Percentiles rank a stretch among this genome's conserved stretches.
Evolutionary conservation across 2,888 invertebrate species (phyloP).

Genomic region (Argyresthia albistria): DNA sequence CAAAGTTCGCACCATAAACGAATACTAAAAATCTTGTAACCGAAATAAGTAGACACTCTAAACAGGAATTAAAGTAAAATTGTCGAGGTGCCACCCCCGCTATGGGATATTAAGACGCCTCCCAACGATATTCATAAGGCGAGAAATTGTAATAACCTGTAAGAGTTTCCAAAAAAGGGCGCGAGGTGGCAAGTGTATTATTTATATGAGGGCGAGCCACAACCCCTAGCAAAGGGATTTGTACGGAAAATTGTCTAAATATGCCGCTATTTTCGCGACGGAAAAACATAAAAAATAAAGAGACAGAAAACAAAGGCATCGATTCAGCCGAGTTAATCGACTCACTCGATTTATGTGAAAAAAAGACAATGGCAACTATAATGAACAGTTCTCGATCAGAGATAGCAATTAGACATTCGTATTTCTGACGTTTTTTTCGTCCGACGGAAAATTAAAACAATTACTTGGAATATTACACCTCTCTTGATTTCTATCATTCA

Average conservation of each 20-base stretch:
- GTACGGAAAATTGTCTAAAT: slow-evolving; percentile 64
- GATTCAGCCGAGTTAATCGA: slow-evolving; percentile 27
- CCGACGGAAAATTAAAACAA: slow-evolving; percentile 7
- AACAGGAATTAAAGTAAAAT: slow-evolving; percentile 71
- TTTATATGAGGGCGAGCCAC: slow-evolving; percentile 40
- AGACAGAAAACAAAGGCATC: slow-evolving; percentile 5
- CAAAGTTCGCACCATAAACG: slow-evolving; percentile 57
- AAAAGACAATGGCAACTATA: slow-evolving; percentile 14
- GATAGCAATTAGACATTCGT: slow-evolving; percentile 55
- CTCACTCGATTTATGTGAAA: too few species aligned
- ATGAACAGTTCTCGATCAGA: slow-evolving; percentile 41
- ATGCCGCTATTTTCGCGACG: slow-evolving; percentile 21
- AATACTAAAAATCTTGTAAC: slow-evolving; percentile 71
- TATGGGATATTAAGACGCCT: slow-evolving; percentile 37
- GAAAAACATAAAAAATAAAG: neutral
- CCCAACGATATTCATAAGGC: slow-evolving; percentile 70
- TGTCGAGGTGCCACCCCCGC: slow-evolving; percentile 65
- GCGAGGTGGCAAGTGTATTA: slow-evolving; percentile 39
- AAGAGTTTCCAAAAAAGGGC: slow-evolving; percentile 46
- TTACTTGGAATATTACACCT: slow-evolving; percentile 4
- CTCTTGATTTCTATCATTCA: neutral
- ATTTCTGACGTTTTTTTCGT: slow-evolving; percentile 28
- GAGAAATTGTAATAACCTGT: slow-evolving; percentile 70
- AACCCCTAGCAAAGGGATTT: slow-evolving; percentile 40
- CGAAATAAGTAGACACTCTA: slow-evolving; percentile 67